These are phyloP conservation scores for Microhierax caerulescens DNA, from an alignment of 2,797 vertebrate species.

Conservation along the genomic window DNA sequence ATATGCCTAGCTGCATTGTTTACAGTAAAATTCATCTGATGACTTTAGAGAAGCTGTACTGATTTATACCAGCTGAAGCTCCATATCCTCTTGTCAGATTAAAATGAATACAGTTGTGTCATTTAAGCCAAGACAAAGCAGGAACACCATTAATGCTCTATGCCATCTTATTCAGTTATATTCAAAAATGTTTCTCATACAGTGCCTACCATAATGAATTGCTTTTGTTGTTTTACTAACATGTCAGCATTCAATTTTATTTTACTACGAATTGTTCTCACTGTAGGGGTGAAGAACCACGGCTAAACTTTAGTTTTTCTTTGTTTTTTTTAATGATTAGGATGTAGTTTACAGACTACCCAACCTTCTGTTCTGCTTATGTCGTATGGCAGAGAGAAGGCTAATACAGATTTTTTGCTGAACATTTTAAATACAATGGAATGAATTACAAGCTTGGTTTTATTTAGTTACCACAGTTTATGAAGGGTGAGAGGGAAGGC, in stretches of 20 bases:
- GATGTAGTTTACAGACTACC: background rate
- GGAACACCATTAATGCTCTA: background rate
- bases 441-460: constrained; percentile 37
- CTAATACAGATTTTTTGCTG: background rate
- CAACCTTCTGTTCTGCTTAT: background rate
- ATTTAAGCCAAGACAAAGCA: background rate
- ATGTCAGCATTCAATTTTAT: background rate
- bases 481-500: constrained; percentile 20
- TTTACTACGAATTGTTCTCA: background rate
- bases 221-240: background rate
- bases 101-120: background rate
- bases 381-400: background rate
- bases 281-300: background rate
- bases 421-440: constrained; percentile 32
- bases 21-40: background rate
- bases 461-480: constrained; percentile 45
- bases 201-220: background rate
- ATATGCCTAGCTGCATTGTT: background rate
- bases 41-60: background rate
- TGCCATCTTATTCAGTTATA: background rate
- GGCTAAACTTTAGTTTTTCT: background rate
- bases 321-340: background rate
- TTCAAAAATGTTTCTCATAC: background rate
- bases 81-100: background rate
- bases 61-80: background rate